phyloP scores from a whole-genome alignment of 2,888 invertebrate genomes.

The Caenorhabditis sulstoni region DNA sequence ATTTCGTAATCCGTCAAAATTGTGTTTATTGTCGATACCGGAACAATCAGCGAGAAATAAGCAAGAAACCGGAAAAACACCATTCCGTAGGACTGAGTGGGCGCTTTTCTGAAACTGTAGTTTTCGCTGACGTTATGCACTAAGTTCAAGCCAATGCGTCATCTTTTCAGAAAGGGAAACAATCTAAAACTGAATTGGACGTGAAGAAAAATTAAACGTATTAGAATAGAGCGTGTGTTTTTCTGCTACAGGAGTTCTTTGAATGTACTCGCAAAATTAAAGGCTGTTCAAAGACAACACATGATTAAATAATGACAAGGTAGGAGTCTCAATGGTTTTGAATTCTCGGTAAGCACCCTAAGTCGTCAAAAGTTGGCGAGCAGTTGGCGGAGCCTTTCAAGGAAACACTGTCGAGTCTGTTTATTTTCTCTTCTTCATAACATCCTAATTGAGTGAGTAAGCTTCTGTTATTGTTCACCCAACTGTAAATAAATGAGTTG shows the following conservation, averaged over 20 bases:
- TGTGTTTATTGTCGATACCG: too few species aligned
- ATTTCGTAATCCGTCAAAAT: too few species aligned
- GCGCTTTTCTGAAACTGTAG: background rate
- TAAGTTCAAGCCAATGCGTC: too few species aligned
- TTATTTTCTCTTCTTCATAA: slow-evolving; percentile 41
- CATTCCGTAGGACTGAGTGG: too few species aligned
- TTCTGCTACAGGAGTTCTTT: slow-evolving; percentile 1
- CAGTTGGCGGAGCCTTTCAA: background rate
- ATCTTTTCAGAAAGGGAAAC: too few species aligned
- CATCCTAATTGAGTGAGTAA: slow-evolving; percentile 53
- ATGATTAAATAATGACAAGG: slow-evolving; percentile 12
- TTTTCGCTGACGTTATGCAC: too few species aligned
- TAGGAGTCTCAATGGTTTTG: background rate
- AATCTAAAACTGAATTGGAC: too few species aligned
- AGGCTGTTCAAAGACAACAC: slow-evolving; percentile 1
- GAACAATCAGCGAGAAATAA: too few species aligned
- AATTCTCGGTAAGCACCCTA: slow-evolving; percentile 8
- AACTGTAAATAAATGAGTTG: slow-evolving; percentile 59
- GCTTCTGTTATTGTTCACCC: slow-evolving; percentile 55
- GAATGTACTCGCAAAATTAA: slow-evolving; percentile 9
- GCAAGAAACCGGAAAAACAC: too few species aligned
- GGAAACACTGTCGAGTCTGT: slow-evolving; percentile 13
- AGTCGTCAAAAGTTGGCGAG: background rate
- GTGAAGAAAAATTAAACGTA: too few species aligned
- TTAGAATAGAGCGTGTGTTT: background rate